Base-by-base conservation (phyloP, 2,113 vertebrate species). In the Herpetotheres cachinnans region DNA sequence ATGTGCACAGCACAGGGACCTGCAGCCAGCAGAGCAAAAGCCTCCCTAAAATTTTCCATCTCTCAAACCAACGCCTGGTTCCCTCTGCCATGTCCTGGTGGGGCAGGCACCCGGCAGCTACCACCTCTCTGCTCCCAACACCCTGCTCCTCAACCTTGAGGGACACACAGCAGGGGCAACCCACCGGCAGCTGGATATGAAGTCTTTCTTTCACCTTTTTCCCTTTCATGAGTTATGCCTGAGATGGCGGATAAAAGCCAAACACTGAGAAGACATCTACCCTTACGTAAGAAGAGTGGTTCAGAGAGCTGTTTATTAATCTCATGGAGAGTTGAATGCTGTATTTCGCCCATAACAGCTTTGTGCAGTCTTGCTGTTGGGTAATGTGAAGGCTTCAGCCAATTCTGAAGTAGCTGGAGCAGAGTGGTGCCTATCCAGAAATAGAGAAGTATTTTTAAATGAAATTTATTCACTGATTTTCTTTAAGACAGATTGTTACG, bases 391-490 rank as follows among this genome's bases (percentile, higher is more conserved):
- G 86, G 42, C 67, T 89, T 86, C 83, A 96, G 93, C 83, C 29
- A 14, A 63, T 66, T 81, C 93, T 81, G 83, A 89, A 82, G 84
- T 38, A 94, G 82, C 82, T 94, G 95, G 84, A 85, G 90, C 44
- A 52, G 84, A 67, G 78, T 12, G 58, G 65, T 79, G 66, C 66
- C 84, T 79, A 49, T 13, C 89, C 90, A 95, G 89, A 96, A 96
- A 96, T 74, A 94, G 93, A 95, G 76, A 84, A 79, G 70, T 95
- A 92, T 95, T 96, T 94, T 90, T 46, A 95, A 96, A 86, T 69
- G 29, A 82, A 94, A 94, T 94, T 71, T 94, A 82, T 94, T 87
- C 92, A 91, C 66, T 29, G 78, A 44, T 93, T 82, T 89, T 88
- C 44, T 10, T 32, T 63, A 71, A 85, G 78, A 85, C 84, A 93